Base-by-base conservation (phyloP, 2,888 invertebrate species). In the Osmoderma eremita region DNA sequence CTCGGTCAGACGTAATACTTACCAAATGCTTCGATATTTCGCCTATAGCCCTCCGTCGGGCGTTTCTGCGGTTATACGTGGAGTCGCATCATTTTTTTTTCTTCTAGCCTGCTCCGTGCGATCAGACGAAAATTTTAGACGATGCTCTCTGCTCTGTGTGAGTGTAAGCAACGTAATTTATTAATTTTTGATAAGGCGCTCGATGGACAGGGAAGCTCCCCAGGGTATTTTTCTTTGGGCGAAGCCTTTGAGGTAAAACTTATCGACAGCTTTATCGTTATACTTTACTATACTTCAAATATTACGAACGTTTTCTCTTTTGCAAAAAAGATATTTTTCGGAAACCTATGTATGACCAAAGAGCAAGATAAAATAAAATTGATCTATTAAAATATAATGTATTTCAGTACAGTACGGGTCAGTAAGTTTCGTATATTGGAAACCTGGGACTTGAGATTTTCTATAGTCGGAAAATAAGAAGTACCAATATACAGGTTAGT, bases 171-270 rank as follows among this genome's bases (percentile, higher is more conserved):
- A 61, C 45, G 58, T 61, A 61, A 61, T 61, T 61, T 61, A 61
- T 61, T 61, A 61, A 61, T 61, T 61, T 61, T 61, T 61, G 58
- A 61, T 61, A 61, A 61, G 48, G 30, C 58, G 17, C 17, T 45
- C 58, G 30, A 30, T 41, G 58, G 58, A 61, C 58, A 45, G 18
- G 41, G 58, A 45, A 61, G 17, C 20, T 42, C 58, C 45, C 58
- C 10, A 12, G 58, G 58, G 45, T 17, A 48, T 36, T 41, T 22
- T 56, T 18, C 24, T n/a, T 13, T 20, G 22, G 3, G 24, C 0
- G n/a, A 22, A 22, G 20, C 20, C 42, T 20, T 42, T 56, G 42
- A 56, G 56, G 56, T 42, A 30, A 45, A 61, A 61, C 36, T 48
- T 61, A 61, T 61, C 30, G 58, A 61, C 45, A 61, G 58, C 58